Evolutionary conservation across 2,113 vertebrate species (phyloP), one percentile per base, ranked within the genome.

Genomic region (Oryzias javanicus): DNA sequence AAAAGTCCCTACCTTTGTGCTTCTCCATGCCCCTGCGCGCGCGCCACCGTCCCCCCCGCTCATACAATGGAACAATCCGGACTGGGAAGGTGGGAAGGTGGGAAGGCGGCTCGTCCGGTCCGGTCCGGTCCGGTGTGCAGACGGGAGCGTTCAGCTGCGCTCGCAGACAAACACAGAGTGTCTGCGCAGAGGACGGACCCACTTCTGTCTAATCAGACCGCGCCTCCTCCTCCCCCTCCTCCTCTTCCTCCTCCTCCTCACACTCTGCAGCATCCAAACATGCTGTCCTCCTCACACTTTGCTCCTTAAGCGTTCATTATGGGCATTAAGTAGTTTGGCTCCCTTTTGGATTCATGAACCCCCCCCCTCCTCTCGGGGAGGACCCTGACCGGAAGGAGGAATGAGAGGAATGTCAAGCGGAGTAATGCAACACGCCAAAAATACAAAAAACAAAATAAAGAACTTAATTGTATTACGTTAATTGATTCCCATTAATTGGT

Each of bases 1-100:
- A 45, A 14, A 17, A 18, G 5, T 19, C 35, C 86, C 73, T 85
- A 92, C 91, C 91, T 90, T 91, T 90, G 87, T 90, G 90, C 86
- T 90, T 89, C 72, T 92, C 91, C 91, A 92, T 92, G 82, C 72
- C 45, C 63, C 74, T 49, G 48, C 63, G 22, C 50, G 61, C 57
- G 41, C 55, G 60, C 84, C 55, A 63, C 60, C 67, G 54, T 59
- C 42, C 16, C 73, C 48, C 22, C 58, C 60, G 50, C 66, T 76
- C 78, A 76, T 80, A 70, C 49, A 80, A 58, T 17, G 52, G 57
- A 76, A 70, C 65, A 52, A 61, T 84, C 73, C 74, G 49, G 2
- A 18, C 55, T 55, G 67, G 24, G 8, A n/a, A 22, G 25, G 15
- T 42, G 22, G 22, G 35, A 35, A 35, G 10, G 35, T 10, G 8